A percentile compares a stretch with the other conserved stretches of the same genome.
These are phyloP conservation scores for Ichneumoninae sp. DNA, from an alignment of 2,888 invertebrate genomes.

Conservation along the genomic window DNA sequence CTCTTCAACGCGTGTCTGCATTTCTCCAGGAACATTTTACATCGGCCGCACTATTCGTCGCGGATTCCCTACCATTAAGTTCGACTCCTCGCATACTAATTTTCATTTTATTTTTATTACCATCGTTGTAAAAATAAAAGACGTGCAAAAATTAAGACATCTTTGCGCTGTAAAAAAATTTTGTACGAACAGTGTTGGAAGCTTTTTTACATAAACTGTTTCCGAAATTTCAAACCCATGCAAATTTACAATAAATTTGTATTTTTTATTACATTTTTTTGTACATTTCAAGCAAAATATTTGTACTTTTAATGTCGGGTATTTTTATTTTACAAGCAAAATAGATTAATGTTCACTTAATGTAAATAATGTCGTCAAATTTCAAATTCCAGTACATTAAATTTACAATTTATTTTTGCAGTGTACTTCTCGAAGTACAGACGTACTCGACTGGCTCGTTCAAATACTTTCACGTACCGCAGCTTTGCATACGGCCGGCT, in stretches of 20 bases:
- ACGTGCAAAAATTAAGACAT: background rate
- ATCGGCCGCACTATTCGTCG: background rate
- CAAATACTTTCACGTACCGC: background rate
- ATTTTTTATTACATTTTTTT: no score
- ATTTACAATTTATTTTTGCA: no score
- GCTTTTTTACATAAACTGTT: no score
- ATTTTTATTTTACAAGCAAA: no score
- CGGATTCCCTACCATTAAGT: background rate
- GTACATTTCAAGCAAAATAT: no score
- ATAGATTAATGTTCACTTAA: no score
- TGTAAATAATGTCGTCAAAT: no score
- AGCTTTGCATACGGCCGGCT: background rate
- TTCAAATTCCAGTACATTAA: no score
- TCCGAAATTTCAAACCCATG: no score
- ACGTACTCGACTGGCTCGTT: background rate
- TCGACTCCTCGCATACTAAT: background rate
- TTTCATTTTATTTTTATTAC: background rate
- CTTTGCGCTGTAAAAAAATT: background rate
- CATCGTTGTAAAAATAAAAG: background rate
- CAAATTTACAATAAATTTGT: no score
- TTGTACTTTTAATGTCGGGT: no score
- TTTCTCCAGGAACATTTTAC: slow-evolving; percentile 43
- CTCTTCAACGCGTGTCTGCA: slow-evolving; percentile 45
- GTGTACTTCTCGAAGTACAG: background rate
- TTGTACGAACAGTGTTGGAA: no score